phyloP scores from a whole-genome alignment of 2,113 vertebrate species.

The Lophura nycthemera region DNA sequence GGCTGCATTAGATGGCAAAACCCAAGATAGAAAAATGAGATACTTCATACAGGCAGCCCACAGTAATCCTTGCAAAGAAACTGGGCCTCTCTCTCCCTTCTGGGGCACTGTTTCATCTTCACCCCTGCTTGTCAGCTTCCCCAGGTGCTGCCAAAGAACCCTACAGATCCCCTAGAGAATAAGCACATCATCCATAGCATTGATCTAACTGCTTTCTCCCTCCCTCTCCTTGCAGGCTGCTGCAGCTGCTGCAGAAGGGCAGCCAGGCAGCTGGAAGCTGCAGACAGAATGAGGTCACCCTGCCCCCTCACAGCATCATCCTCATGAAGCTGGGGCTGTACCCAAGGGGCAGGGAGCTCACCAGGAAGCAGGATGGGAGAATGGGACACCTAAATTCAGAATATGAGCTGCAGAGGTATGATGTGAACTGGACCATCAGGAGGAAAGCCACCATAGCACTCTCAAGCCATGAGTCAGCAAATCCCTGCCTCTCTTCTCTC shows the following conservation, averaged over 20 bases:
- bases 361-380: not conserved
- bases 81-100: not conserved
- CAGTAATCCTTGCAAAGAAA: constrained; percentile 1
- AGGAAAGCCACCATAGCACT: not conserved
- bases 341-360: rapidly evolving
- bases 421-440: not conserved
- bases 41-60: not conserved
- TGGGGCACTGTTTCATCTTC: not conserved
- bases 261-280: not conserved
- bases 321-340: not conserved
- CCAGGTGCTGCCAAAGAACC: not conserved
- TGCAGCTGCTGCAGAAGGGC: not conserved
- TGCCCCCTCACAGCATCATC: not conserved
- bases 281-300: constrained; percentile 64
- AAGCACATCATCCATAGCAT: rapidly evolving
- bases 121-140: not conserved
- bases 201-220: not conserved
- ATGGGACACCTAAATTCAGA: not conserved
- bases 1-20: not conserved
- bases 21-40: constrained; percentile 19
- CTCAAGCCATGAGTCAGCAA: constrained; percentile 1
- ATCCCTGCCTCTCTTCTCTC: not conserved
- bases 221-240: not conserved
- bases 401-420: not conserved
- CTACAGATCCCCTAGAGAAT: rapidly evolving